These are phyloP conservation scores for Gasterosteus aculeatus DNA, from an alignment of 2,113 vertebrate species.

Conservation along the genomic window DNA sequence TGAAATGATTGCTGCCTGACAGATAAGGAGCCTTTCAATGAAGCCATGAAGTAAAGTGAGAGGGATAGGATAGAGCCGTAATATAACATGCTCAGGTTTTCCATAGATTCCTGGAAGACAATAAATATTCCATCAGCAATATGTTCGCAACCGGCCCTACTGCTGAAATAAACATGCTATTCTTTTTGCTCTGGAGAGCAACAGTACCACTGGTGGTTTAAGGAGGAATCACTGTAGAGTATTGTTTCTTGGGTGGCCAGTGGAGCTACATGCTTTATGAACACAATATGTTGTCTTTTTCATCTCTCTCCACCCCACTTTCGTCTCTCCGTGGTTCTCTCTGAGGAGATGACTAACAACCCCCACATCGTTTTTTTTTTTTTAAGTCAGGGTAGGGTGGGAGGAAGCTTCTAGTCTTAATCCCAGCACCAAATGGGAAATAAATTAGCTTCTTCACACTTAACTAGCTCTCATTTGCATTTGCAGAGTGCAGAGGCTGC, in stretches of 20 bases:
- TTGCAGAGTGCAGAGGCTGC: slow-evolving; percentile 75
- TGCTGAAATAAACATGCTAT: background rate
- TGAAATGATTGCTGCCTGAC: slow-evolving; percentile 34
- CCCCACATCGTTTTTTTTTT: slow-evolving; percentile 38
- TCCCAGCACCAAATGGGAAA: slow-evolving; percentile 87
- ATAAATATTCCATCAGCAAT: slow-evolving; percentile 27
- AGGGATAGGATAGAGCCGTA: slow-evolving; percentile 17
- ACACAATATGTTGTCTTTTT: slow-evolving; percentile 25
- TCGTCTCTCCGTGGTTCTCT: slow-evolving; percentile 35
- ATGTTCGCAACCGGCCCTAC: background rate
- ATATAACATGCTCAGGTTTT: slow-evolving; percentile 27
- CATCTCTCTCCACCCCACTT: slow-evolving; percentile 39
- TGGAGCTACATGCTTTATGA: slow-evolving; percentile 18
- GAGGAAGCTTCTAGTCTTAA: slow-evolving; percentile 86
- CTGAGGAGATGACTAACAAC: slow-evolving; percentile 59
- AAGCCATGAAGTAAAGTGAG: slow-evolving; percentile 36
- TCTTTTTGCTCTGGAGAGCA: background rate
- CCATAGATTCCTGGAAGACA: slow-evolving; percentile 22
- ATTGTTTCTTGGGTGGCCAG: slow-evolving; percentile 3
- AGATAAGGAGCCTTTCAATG: slow-evolving; percentile 41
- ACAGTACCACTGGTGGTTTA: background rate
- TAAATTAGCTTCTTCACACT: slow-evolving; percentile 91
- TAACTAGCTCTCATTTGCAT: slow-evolving; percentile 88
- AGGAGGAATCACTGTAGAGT: background rate
- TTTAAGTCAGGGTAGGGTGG: slow-evolving; percentile 61